These are phyloP conservation scores for Grammomys dolichurus DNA, from an alignment of 2,113 vertebrate species.

Conservation along the genomic window DNA sequence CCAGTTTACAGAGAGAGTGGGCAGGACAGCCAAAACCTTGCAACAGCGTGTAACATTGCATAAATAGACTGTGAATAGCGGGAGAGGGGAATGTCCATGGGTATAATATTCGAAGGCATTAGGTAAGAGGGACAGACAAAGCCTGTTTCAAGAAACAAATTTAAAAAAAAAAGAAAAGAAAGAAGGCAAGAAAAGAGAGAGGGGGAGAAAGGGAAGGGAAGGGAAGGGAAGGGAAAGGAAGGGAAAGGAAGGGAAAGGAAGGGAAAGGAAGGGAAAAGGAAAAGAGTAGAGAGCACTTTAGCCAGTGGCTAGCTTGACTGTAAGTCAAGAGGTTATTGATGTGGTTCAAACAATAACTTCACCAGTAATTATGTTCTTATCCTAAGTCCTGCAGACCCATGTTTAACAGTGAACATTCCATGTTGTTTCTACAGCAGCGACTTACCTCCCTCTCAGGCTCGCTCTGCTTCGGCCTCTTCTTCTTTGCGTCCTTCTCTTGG, in stretches of 20 bases:
- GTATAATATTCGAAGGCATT: no score
- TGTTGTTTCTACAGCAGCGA: neutral
- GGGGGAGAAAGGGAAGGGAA: no score
- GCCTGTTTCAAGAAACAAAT: neutral
- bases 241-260: no score
- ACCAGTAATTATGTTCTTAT: neutral
- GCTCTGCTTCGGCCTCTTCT: constrained; percentile 70
- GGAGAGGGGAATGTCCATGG: neutral
- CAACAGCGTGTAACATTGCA: no score
- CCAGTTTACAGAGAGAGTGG: neutral
- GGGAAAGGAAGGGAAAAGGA: neutral
- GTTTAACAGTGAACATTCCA: neutral
- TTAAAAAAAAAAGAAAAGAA: neutral
- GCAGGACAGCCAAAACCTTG: neutral
- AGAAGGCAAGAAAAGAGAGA: no score
- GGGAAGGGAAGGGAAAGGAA: no score
- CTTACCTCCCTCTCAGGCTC: constrained; percentile 84
- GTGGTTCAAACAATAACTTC: neutral
- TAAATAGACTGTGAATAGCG: no score
- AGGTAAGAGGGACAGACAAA: neutral
- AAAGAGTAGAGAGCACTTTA: neutral
- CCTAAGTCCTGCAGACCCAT: neutral
- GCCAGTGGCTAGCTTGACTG: neutral
- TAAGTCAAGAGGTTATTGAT: neutral
- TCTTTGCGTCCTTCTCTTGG: constrained; percentile 82